Evolutionary conservation across 2,113 vertebrate species (phyloP), one percentile per base, ranked within the genome.

Genomic region (Pseudopodoces humilis): DNA sequence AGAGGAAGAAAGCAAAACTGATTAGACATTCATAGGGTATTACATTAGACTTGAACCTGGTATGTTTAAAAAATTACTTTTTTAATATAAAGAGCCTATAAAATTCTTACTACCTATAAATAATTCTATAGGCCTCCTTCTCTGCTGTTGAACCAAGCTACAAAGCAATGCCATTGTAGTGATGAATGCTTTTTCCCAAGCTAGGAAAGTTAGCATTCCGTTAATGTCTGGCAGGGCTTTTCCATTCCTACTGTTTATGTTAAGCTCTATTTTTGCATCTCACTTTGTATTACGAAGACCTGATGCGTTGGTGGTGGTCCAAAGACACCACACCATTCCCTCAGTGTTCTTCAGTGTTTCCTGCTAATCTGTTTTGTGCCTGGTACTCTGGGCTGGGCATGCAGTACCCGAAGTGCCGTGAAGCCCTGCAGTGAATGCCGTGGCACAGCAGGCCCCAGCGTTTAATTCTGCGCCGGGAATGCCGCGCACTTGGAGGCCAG

Each of bases 1-100:
- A 76, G 70, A 89, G 41, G 53, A 94, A 80, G 82, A 94, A 88
- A 77, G 71, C 50, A 77, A 77, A 95, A 77, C 23, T 67, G 55
- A 91, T 84, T 70, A 92, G 67, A 52, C 33, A 72, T 85, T 85
- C 43, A 33, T 35, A 74, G 39, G 21, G 44, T 46, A 70, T 49
- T 28, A 19, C 37, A 46, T 83, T 62, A 74, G 71, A 83, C 72
- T 93, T 63, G 31, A 91, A 50, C 23, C 17, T 41, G 7, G 3
- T 55, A 70, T 78, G 37, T 82, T 85, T 74, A 15, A 63, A 64
- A 83, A 49, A 67, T 27, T 56, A 13, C 15, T 13, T 74, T 50
- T 58, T 63, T 13, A 1, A 28, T 22, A 33, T 46, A 53, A 89
- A 72, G 25, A 72, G 27, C 4, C 21, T 80, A 21, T 67, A 60